Evolutionary conservation across 2,797 vertebrate genomes (phyloP).

Genomic region (Protosalanx chinensis): DNA sequence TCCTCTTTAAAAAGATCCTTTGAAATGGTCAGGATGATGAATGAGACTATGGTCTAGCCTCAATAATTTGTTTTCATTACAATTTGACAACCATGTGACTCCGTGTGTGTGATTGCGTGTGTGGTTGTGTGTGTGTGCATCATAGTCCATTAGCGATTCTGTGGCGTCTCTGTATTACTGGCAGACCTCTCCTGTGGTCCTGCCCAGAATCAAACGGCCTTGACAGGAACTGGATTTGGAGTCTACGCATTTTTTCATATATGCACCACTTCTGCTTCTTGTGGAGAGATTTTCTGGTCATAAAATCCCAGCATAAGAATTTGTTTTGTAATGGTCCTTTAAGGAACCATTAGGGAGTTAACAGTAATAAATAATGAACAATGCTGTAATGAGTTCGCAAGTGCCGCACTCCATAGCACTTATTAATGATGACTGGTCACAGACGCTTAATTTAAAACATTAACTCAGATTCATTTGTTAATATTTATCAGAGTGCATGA

Average conservation of each 20-base stretch:
- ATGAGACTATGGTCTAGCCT: slow-evolving; percentile 27
- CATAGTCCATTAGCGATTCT: not conserved
- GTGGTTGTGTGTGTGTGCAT: not conserved
- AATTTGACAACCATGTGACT: slow-evolving; percentile 10
- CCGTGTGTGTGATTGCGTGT: slow-evolving; percentile 9
- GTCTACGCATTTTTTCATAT: slow-evolving; percentile 45
- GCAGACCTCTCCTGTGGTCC: slow-evolving; percentile 5
- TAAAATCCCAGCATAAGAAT: slow-evolving; percentile 48
- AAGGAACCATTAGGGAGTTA: slow-evolving; percentile 75
- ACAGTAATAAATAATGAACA: slow-evolving; percentile 75
- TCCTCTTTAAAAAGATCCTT: slow-evolving; percentile 48
- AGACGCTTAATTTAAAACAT: slow-evolving; percentile 73
- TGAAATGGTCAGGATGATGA: slow-evolving; percentile 41
- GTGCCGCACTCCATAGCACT: slow-evolving; percentile 58
- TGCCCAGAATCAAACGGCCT: slow-evolving; percentile 14
- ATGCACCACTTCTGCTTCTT: slow-evolving; percentile 48
- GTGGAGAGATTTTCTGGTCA: slow-evolving; percentile 61
- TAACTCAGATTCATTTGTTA: slow-evolving; percentile 73
- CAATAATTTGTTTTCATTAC: slow-evolving; percentile 9
- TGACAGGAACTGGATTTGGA: slow-evolving; percentile 35
- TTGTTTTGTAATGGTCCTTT: slow-evolving; percentile 67
- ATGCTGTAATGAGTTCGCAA: slow-evolving; percentile 70
- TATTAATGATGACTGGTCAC: slow-evolving; percentile 71
- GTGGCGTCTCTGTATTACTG: not conserved
- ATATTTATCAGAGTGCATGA: slow-evolving; percentile 71